These are phyloP conservation scores for Sapajus apella DNA, from an alignment of 2,113 vertebrate species.

Conservation along the genomic window DNA sequence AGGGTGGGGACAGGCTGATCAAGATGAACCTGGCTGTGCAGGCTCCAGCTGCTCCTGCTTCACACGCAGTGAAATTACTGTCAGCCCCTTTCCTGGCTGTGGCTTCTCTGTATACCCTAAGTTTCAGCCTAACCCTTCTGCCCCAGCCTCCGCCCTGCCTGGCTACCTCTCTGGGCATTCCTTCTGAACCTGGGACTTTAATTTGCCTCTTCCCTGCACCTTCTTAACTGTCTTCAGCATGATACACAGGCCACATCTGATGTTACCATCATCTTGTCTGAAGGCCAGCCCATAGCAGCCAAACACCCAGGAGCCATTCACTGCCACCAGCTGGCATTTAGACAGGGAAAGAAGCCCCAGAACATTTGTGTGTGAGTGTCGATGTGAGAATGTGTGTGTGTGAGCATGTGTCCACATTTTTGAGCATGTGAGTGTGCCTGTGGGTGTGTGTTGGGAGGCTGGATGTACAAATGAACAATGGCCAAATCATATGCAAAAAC, in stretches of 20 bases:
- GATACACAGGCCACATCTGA: not conserved
- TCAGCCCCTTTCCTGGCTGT: not conserved
- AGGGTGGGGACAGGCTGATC: too few relatives aligned
- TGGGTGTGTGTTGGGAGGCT: not conserved
- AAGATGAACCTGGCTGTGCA: not conserved
- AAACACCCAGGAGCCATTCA: not conserved
- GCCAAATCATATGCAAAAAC: not conserved
- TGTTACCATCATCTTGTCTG: not conserved
- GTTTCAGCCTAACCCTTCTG: not conserved
- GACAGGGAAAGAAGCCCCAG: not conserved
- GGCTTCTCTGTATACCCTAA: not conserved
- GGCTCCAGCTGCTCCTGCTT: not conserved
- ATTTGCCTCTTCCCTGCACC: accelerated
- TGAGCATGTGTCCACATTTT: too few relatives aligned
- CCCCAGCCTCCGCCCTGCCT: not conserved
- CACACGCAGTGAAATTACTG: too few relatives aligned
- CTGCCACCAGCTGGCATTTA: not conserved
- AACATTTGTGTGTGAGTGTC: not conserved
- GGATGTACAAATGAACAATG: not conserved
- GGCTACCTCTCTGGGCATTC: not conserved
- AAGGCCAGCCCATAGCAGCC: not conserved
- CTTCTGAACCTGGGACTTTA: not conserved
- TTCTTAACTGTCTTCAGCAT: not conserved
- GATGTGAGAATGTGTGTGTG: not conserved
- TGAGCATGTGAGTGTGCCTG: not conserved